Base-by-base conservation (phyloP, 2,797 vertebrate genomes). In the Sebastes trivittatus region DNA sequence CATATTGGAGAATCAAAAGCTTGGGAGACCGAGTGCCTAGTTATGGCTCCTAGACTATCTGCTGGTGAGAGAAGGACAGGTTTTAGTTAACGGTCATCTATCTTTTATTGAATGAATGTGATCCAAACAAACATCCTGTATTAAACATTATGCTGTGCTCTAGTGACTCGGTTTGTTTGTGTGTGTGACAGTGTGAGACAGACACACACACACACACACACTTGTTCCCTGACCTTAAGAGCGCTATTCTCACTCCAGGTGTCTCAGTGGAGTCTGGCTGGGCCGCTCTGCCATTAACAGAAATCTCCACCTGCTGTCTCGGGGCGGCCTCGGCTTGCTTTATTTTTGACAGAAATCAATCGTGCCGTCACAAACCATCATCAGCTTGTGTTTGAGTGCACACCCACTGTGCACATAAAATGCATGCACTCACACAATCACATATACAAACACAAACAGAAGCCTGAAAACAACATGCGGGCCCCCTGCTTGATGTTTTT, bases 311-410 rank as follows among this genome's bases (percentile, higher is more conserved):
- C 87, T 78, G 81, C 87, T 88, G 87, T 87, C 87, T 93, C 72
- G 7, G 61, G 2, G 69, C 72, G 75, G 73, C 77, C 74, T 79
- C 9, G 20, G 36, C 72, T 78, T 49, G 69, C 74, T 89, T 85
- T 87, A 70, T 81, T 91, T 90, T 73, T 81, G 86, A 87, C 77
- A 80, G 75, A 91, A 92, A 90, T 93, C 89, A 90, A 92, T 92
- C 83, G n/a, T 54, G 74, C 85, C 78, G 66, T 90, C 90, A 88
- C 60, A 78, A 84, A 58, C 73, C 79, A 87, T 90, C 88, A 86
- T 80, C 80, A 60, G 81, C 80, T 79, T 72, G 81, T 89, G 82
- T 89, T 64, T 84, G 74, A 81, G 81, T 64, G 81, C 78, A 82
- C 77, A 81, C 72, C 78, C 71, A 80, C 78, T 56, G 77, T 78